Base-by-base conservation (phyloP, 2,888 invertebrate genomes). In the Zygaena filipendulae region DNA sequence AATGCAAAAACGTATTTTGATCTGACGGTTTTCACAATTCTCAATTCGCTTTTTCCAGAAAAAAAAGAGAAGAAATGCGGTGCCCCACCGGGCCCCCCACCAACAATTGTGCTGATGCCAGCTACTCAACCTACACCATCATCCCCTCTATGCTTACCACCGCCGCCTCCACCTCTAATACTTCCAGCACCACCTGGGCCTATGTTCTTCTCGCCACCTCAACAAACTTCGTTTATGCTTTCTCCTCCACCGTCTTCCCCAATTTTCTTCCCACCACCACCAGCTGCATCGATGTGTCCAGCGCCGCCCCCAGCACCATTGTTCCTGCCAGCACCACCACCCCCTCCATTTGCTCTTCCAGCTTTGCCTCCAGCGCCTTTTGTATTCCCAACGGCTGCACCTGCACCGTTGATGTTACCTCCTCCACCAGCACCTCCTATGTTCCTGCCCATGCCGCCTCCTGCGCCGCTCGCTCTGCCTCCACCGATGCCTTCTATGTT, bases 51-150 rank as follows among this genome's bases (percentile, higher is more conserved):
- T n/a, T n/a, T n/a, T n/a, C n/a, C n/a, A n/a, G n/a, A n/a, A 35
- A 45, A 47, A 23, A 52, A 50, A 34, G 46, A 45, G 16, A 29
- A 32, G 11, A 14, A 34, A 25, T 48, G 49, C 26, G 30, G 39
- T 22, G 36, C 52, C 12, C 62, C 57, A 7, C 58, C 50, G 1
- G 52, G 55, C 7, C 57, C 57, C 0, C 66, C 68, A 3, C 47
- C 62, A 0, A 66, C 71, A 0, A 63, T 72, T 7, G 49, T 74
- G 27, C 34, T 74, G 32, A 50, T 71, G 58, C 72, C 72, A 7
- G 62, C 69, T 0, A 42, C 47, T 0, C 52, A 61, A 1, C 61
- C 67, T 0, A 42, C 52, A 0, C 42, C 53, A 5, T 38, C 40
- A 4, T 31, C 39, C 8, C 37, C 48, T 0, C 8, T 44, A 4